phyloP scores from a whole-genome alignment of 2,888 invertebrate genomes.

The Philereme transversata region DNA sequence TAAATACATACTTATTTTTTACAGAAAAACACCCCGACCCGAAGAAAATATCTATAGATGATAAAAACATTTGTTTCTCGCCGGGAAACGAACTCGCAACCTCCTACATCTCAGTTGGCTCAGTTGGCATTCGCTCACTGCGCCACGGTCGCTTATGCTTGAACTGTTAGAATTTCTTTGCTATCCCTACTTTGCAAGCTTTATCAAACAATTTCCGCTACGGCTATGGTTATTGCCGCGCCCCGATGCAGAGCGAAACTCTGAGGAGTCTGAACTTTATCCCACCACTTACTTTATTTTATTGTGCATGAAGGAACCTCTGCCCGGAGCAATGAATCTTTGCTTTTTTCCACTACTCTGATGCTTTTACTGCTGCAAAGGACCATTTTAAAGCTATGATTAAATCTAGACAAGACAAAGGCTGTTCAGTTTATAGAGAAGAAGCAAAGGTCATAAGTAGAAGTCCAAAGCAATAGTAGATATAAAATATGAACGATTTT shows the following conservation, averaged over 20 bases:
- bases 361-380: no score
- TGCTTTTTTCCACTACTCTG: no score
- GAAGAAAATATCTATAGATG: no score
- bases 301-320: not conserved
- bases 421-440: no score
- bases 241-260: slow-evolving; percentile 14
- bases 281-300: slow-evolving; percentile 1
- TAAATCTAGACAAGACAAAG: no score
- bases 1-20: no score
- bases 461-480: no score
- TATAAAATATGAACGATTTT: no score
- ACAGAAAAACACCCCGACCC: no score
- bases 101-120: not conserved
- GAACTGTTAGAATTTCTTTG: not conserved
- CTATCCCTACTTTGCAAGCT: slow-evolving; percentile 20
- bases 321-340: no score
- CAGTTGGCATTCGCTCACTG: not conserved
- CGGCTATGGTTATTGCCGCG: slow-evolving; percentile 20
- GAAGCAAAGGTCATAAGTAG: no score
- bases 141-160: not conserved
- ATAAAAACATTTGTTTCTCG: not conserved
- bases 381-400: no score
- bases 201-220: slow-evolving; percentile 28
- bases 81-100: not conserved
- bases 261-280: slow-evolving; percentile 19